phyloP scores from a whole-genome alignment of 1,140 invertebrate species.

The Caenorhabditis remanei region DNA sequence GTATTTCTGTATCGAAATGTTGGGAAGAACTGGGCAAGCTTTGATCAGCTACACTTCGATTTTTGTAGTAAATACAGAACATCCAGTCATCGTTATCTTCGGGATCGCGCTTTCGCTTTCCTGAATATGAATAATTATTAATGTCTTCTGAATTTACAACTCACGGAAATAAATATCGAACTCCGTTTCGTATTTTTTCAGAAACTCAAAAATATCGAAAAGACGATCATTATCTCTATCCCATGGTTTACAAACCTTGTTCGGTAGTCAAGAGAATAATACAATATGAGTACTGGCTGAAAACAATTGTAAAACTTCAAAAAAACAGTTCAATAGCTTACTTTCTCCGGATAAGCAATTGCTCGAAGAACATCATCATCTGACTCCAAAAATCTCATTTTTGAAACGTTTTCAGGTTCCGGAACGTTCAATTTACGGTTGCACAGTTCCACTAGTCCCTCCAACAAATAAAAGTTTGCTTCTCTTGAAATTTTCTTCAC shows the following conservation, averaged over 20 bases:
- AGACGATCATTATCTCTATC: neutral
- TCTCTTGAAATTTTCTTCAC: neutral
- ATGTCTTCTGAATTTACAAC: neutral
- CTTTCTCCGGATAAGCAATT: neutral
- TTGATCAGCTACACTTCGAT: too few relatives aligned
- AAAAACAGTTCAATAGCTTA: neutral
- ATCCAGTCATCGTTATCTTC: too few relatives aligned
- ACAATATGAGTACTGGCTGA: neutral
- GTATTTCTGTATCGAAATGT: too few relatives aligned
- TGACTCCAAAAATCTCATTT: neutral
- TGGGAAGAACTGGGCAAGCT: too few relatives aligned
- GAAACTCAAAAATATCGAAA: neutral
- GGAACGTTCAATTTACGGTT: neutral
- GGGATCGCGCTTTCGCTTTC: too few relatives aligned
- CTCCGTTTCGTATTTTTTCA: neutral
- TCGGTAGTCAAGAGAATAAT: neutral
- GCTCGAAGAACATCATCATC: neutral
- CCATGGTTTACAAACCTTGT: too few relatives aligned
- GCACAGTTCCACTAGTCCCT: neutral
- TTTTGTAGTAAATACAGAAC: too few relatives aligned
- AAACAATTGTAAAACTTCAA: neutral
- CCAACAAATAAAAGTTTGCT: neutral
- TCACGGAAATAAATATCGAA: conserved; percentile 2
- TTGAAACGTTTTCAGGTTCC: neutral
- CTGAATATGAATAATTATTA: too few relatives aligned